phyloP scores from a whole-genome alignment of 2,888 invertebrate genomes.

The Neoascia interrupta region DNA sequence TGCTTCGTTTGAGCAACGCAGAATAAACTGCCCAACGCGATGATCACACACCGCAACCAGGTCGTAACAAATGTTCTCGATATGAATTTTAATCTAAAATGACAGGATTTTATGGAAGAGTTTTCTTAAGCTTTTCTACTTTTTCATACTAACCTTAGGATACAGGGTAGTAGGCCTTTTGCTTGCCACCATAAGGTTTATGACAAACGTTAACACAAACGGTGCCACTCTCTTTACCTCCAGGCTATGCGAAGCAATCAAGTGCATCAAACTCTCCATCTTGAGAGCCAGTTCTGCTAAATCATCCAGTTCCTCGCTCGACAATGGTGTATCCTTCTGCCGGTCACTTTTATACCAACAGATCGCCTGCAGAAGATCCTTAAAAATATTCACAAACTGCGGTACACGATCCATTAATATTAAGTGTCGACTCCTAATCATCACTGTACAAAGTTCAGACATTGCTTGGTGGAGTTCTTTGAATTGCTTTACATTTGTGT shows the following conservation, averaged over 20 bases:
- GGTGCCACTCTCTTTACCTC: slow-evolving; percentile 78
- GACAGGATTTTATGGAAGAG: no score
- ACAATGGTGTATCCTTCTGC: slow-evolving; percentile 73
- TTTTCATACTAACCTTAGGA: slow-evolving; percentile 76
- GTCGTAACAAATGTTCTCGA: slow-evolving; percentile 77
- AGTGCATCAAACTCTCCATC: slow-evolving; percentile 75
- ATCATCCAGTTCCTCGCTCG: slow-evolving; percentile 74
- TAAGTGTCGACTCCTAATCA: slow-evolving; percentile 74
- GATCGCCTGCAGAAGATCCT: slow-evolving; percentile 76
- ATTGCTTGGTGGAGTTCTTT: slow-evolving; percentile 72
- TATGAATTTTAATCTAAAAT: slow-evolving; percentile 77
- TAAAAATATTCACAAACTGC: slow-evolving; percentile 76
- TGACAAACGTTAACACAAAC: slow-evolving; percentile 76
- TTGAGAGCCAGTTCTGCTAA: slow-evolving; percentile 75
- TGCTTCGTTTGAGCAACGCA: slow-evolving; percentile 78
- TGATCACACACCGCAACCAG: slow-evolving; percentile 78
- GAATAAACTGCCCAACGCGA: slow-evolving; percentile 76
- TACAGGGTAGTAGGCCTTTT: slow-evolving; percentile 78
- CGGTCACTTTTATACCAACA: slow-evolving; percentile 77
- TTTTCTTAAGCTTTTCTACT: no score
- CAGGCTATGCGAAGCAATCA: slow-evolving; percentile 73
- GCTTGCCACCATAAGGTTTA: slow-evolving; percentile 77
- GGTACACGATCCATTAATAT: slow-evolving; percentile 76
- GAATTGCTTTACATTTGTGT: slow-evolving; percentile 73
- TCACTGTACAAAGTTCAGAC: slow-evolving; percentile 72